These are phyloP conservation scores for Bubalus kerabau DNA, from an alignment of 2,113 vertebrate genomes.

Conservation along the genomic window DNA sequence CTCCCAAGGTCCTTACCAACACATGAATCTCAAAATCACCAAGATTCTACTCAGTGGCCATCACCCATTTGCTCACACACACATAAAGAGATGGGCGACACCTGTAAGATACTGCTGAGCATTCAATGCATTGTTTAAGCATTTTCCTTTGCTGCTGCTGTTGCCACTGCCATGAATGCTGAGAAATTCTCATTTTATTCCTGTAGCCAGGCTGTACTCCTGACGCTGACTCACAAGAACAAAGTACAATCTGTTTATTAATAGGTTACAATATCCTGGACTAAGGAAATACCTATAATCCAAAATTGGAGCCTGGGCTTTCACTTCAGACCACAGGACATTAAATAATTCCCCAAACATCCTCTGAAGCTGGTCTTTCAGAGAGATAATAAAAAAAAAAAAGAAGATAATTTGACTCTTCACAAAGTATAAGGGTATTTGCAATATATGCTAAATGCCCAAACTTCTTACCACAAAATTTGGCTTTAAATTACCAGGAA, in stretches of 20 bases:
- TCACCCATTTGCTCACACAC: background rate
- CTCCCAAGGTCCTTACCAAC: background rate
- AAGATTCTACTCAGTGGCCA: background rate
- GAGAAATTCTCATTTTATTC: background rate
- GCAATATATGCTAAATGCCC: background rate
- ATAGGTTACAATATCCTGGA: constrained; percentile 3
- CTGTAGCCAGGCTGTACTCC: background rate
- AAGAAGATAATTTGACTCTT: background rate
- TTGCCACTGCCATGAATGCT: background rate
- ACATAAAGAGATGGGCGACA: background rate
- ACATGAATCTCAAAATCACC: background rate
- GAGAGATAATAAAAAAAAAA: background rate
- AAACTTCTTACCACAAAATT: background rate
- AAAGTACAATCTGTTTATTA: background rate
- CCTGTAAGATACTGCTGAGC: background rate
- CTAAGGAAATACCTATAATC: background rate
- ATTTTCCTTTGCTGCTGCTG: background rate
- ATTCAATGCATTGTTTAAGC: background rate
- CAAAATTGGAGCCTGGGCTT: background rate
- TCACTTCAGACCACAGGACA: background rate
- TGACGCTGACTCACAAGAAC: background rate
- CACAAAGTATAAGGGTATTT: background rate
- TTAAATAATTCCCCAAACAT: background rate
- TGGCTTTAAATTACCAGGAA: background rate
- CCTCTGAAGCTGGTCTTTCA: background rate